Evolutionary conservation across 1,140 invertebrate genomes (phyloP).

Genomic region (Phthorimaea operculella): DNA sequence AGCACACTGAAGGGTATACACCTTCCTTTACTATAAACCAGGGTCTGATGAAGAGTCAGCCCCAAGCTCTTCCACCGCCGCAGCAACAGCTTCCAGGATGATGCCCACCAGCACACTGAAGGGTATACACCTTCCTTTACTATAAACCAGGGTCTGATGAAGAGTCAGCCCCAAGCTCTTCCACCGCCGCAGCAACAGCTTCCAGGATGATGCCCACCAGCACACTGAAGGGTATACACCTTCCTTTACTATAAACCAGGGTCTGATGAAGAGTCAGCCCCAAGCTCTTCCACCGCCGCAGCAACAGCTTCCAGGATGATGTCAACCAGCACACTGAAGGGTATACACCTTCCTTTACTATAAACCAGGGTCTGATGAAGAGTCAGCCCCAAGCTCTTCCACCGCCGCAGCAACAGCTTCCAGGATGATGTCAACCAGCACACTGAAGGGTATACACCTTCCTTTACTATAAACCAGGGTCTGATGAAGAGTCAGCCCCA

Average conservation of each 20-base stretch:
- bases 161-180: conserved; percentile 70
- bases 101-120: conserved; percentile 29
- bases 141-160: conserved; percentile 25
- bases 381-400: conserved; percentile 70
- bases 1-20: conserved; percentile 48
- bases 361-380: conserved; percentile 25
- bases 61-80: conserved; percentile 69
- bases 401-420: conserved; percentile 70
- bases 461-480: conserved; percentile 18
- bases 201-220: conserved; percentile 63
- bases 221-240: conserved; percentile 46
- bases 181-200: conserved; percentile 69
- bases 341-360: conserved; percentile 36
- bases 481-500: too few species aligned
- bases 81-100: conserved; percentile 72
- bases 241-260: conserved; percentile 21
- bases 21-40: conserved; percentile 31
- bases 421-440: conserved; percentile 59
- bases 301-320: conserved; percentile 72
- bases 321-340: conserved; percentile 32
- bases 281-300: conserved; percentile 68
- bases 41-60: conserved; percentile 51
- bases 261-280: conserved; percentile 61
- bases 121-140: conserved; percentile 41
- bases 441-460: conserved; percentile 44